Base-by-base conservation (phyloP, 2,797 vertebrate species). In the Pipistrellus nathusii region DNA sequence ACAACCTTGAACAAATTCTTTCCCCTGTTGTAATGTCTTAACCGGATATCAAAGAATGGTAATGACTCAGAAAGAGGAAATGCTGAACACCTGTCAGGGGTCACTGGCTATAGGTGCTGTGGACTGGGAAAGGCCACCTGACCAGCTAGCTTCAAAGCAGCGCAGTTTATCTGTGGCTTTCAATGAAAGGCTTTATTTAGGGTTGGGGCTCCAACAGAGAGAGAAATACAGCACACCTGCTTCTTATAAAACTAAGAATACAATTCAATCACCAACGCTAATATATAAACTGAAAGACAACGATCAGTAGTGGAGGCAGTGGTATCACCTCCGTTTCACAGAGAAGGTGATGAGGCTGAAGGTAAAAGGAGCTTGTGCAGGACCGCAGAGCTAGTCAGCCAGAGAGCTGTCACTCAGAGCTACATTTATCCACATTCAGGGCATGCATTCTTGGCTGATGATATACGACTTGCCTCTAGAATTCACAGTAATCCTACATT, bases 201-300 rank as follows among this genome's bases (percentile, higher is more conserved):
- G 85, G 94, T 59, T 12, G 15, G 78, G 92, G 96, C 51, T 21
- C 7, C 0, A 82, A 94, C 91, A 97, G 92, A 93, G 44, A 4
- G 87, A 96, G 92, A 93, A 97, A 85, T 68, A 94, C 87, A 97
- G 96, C 94, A 97, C 84, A 38, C 53, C 38, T 94, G 89, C 94
- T 95, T 94, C 96, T 96, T 75, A 96, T 88, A 94, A 93, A 96
- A 95, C 90, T 86, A 97, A 96, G 90, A 97, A 93, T 93, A 96
- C 83, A 95, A 78, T 95, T 97, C 96, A 96, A 97, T 96, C 95
- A 97, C 96, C 69, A 96, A 93, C 44, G 82, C 88, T 97, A 98
- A 97, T 96, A 93, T 91, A 95, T 96, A 98, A 96, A 94, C 64
- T 13, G 80, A 97, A 96, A 96, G 53, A 55, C 53, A 21, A 2